Percentiles rank a stretch among this genome's conserved stretches.
Conservation (phyloP, 2,888 invertebrate genomes). For the Eueremaeus valkanovi region DNA sequence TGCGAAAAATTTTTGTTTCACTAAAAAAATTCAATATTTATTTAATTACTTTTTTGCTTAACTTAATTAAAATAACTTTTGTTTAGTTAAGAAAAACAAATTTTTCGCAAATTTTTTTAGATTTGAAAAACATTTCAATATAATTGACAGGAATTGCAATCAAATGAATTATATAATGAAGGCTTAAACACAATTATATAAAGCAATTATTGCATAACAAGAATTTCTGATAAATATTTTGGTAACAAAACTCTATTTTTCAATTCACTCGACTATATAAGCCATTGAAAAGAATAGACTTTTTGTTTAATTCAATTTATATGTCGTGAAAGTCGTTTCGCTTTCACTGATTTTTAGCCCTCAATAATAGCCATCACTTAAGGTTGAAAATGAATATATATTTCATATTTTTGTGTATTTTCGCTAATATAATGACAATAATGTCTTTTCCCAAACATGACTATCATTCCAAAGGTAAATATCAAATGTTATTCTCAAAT, state of each 20-base stretch:
- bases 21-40: too few species aligned
- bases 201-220: not conserved
- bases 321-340: not conserved
- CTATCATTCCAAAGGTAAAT: not conserved
- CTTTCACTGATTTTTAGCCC: not conserved
- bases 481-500: too few species aligned
- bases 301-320: not conserved
- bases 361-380: not conserved
- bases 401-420: not conserved
- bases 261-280: not conserved
- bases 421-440: not conserved
- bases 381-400: not conserved
- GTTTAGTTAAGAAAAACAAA: too few species aligned
- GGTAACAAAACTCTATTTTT: not conserved
- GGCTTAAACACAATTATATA: not conserved
- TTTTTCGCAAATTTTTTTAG: not conserved
- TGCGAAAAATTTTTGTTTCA: too few species aligned
- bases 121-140: not conserved
- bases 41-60: too few species aligned
- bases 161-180: conserved; percentile 4
- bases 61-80: too few species aligned
- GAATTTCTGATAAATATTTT: not conserved
- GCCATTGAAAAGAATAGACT: not conserved
- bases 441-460: not conserved
- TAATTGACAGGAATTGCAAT: conserved; percentile 16